Evolutionary conservation across 2,797 vertebrate genomes (phyloP).

Genomic region (Tokudaia muenninki): DNA sequence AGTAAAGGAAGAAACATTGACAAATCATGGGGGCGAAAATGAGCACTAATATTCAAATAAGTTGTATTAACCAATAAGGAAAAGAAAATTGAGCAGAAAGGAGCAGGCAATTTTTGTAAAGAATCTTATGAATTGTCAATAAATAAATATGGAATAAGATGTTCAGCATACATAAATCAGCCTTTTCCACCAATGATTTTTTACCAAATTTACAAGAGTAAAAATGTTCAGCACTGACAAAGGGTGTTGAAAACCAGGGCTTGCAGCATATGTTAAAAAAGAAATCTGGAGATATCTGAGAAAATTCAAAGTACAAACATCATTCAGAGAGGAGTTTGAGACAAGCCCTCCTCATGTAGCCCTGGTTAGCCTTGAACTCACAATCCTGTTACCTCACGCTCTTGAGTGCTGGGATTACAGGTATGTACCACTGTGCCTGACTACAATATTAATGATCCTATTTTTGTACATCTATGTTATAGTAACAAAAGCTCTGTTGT

Average conservation of each 20-base stretch:
- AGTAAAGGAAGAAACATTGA: background rate
- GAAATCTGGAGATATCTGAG: background rate
- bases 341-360: background rate
- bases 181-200: background rate
- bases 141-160: background rate
- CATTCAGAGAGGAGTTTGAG: background rate
- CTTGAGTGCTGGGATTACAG: background rate
- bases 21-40: background rate
- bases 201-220: conserved; percentile 23
- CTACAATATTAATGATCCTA: background rate
- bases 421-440: background rate
- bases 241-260: background rate
- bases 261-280: background rate
- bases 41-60: background rate
- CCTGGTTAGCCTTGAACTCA: background rate
- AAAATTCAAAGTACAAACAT: background rate
- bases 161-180: background rate
- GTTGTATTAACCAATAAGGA: conserved; percentile 15
- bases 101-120: background rate
- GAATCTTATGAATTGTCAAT: background rate
- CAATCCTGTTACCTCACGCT: background rate
- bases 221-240: background rate
- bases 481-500: background rate
- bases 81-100: conserved; percentile 24
- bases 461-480: conserved; percentile 8